Base-by-base conservation (phyloP, 2,888 invertebrate species). In the Nyleta sp. region DNA sequence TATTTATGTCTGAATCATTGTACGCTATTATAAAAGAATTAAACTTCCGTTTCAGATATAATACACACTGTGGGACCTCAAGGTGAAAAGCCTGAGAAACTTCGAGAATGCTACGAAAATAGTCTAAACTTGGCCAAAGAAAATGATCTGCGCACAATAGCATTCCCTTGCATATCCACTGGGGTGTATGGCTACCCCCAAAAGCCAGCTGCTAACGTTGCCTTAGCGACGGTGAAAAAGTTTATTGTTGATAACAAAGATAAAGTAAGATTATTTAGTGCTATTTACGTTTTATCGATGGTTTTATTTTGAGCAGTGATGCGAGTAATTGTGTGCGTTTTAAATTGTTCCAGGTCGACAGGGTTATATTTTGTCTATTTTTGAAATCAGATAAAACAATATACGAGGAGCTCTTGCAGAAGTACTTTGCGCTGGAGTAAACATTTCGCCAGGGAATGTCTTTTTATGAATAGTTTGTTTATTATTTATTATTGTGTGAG, bases 111-210 rank as follows among this genome's bases (percentile, higher is more conserved):
- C 87, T 98, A 98, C 87, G 91, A 92, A 62, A 94, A 93, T 15
- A 93, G 94, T 85, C 91, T 97, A 0, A 88, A 93, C 0, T 80
- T 94, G 13, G 92, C 93, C 62, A 86, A 91, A 11, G 90, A 93
- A 28, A 92, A 95, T 78, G 89, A 93, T 1, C 84, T 96, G 1
- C 91, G 91, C 50, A 92, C 95, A 4, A 93, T 97, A 48, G 97
- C 97, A 0, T 97, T 97, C 88, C 97, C 97, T 0, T 97, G 97
- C 87, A 96, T 98, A 86, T 96, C 97, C 0, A 98, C 98, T 3
- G 98, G 98, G n/a, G 93, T 97, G 78, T 97, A 96, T 88, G 96
- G 96, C 0, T 98, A 97, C 89, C 97, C 97, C 0, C 95, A 95
- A 87, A 93, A 93, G 74, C 91, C 94, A 33, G 97, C 98, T 0